Base-by-base conservation (phyloP, 53 echinoderm and acorn worm genomes). In the Holothuria leucospilota region DNA sequence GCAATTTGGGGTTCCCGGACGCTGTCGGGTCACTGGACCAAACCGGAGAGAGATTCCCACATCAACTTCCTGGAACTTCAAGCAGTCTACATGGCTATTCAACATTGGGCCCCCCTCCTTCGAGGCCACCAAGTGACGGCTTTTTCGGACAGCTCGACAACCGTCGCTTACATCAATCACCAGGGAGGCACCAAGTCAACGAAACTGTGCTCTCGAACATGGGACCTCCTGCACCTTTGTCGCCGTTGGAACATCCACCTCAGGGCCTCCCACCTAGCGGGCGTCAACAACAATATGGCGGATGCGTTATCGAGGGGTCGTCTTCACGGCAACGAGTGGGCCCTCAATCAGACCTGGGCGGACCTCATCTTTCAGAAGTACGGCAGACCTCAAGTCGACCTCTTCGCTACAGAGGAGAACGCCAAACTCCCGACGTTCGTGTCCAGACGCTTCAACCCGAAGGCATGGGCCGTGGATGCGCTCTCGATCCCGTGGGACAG, bases 121-220 rank as follows among this genome's bases (percentile, higher is more conserved):
- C 18, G 27, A 20, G 63, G 67, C 30, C 25, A 78, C 2, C 39
- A 6, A 24, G 41, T 86, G 15, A 66, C 67, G 13, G 26, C 68
- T n/a, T 5, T 18, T 4, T 65, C 84, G 46, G 78, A 91, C 84
- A 88, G 78, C 24, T 26, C 82, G 13, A 84, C 85, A 13, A 85
- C 88, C 0, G 91, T 88, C 1, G 53, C 49, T 88, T 84, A 91
- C 85, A 88, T 78, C 58, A 88, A 88, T 71, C 38, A 20, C 29
- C 24, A 85, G 18, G 85, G 91, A 9, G 88, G 88, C 8, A 85
- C 85, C 21, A 25, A 61, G 24, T 85, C 88, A 18, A 51, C 26
- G 23, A 0, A 24, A 18, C 68, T 91, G 23, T 91, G 85, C 53
- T 30, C 28, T 16, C 77, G 28, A 12, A 59, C 79, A 0, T 62